Base-by-base conservation (phyloP, 1,140 invertebrate genomes). In the Drosophila repleta region DNA sequence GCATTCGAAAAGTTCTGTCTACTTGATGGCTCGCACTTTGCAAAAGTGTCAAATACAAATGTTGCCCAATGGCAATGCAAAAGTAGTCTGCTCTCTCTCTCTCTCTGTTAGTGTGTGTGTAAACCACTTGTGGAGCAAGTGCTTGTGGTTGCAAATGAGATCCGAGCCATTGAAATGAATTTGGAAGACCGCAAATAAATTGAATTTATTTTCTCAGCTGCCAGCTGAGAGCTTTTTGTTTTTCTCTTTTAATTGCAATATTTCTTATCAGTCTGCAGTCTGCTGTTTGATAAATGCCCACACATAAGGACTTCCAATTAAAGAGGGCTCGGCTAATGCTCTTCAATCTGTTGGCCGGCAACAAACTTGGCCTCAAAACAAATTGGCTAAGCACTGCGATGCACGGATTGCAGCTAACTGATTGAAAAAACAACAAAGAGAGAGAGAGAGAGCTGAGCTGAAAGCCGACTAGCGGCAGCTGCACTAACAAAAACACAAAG, bases 351-450 rank as follows among this genome's bases (percentile, higher is more conserved):
- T 83, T 65, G 67, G 72, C 45, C 43, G 71, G 74, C 70, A 65
- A 61, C 58, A 56, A 61, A 81, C 53, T 76, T 76, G 74, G 64
- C 74, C 74, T 63, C 70, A 69, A 80, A 87, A 74, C 73, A 74
- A 74, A 74, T 74, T 69, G 71, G 65, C 56, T 29, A 62, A 83
- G 65, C 72, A 83, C 68, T 29, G 49, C 45, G 56, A 32, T 41
- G 39, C 24, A 52, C 35, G 43, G 51, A 56, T 70, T 57, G 46
- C 20, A 52, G 62, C 46, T 43, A 43, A 43, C 39, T 43, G 39
- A 43, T 43, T 2, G 39, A 15, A 43, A 18, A 17, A 10, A 39
- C 24, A 29, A 8, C 2, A 29, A 29, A 6, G 4, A 2, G 6
- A 10, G 7, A 2, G 29, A 32, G 3, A 35, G 4, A 2, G 4